Evolutionary conservation across 2,113 vertebrate species (phyloP).

Genomic region (Vulpes ferrilata): DNA sequence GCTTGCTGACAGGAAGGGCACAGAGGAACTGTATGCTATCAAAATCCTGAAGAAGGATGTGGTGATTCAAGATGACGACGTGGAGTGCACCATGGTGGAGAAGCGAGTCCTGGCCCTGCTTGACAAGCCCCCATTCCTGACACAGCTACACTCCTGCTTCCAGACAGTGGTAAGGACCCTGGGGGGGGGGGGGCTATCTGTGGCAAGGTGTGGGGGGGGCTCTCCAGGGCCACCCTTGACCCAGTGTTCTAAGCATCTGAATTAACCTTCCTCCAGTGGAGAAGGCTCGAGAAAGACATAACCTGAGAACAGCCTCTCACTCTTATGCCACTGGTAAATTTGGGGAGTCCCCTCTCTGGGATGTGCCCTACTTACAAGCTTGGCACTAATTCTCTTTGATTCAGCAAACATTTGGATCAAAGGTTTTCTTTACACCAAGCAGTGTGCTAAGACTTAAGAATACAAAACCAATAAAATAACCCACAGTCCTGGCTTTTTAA

Average conservation of each 20-base stretch:
- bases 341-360: not conserved
- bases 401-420: not conserved
- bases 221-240: rapidly evolving
- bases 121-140: constrained; percentile 97
- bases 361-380: not conserved
- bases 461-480: not conserved
- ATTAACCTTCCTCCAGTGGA: not conserved
- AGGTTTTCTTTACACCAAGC: not conserved
- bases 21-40: constrained; percentile 96
- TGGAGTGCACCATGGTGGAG: constrained; percentile 99
- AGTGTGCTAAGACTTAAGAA: not conserved
- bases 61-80: constrained; percentile 99
- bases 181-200: too few species aligned
- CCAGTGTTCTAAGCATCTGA: rapidly evolving
- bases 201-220: rapidly evolving
- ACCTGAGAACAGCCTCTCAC: not conserved
- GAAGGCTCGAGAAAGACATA: not conserved
- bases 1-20: constrained; percentile 96
- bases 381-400: not conserved
- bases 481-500: not conserved
- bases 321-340: too few species aligned
- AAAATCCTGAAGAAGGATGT: constrained; percentile 99
- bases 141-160: constrained; percentile 98
- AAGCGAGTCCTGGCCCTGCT: constrained; percentile 96
- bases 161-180: constrained; percentile 94